These are phyloP conservation scores for Garra rufa DNA, from an alignment of 2,113 vertebrate species.

Conservation along the genomic window DNA sequence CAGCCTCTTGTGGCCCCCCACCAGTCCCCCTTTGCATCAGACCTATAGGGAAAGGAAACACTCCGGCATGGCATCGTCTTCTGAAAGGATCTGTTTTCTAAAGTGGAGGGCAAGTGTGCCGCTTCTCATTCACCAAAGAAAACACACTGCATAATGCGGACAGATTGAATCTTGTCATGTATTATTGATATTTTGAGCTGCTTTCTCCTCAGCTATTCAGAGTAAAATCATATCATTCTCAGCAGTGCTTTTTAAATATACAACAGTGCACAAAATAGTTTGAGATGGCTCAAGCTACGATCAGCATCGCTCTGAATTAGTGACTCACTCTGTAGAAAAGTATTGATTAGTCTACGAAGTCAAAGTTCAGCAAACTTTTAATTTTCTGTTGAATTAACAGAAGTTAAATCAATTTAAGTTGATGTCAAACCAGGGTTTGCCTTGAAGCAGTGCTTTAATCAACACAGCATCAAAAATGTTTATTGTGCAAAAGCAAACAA, in stretches of 20 bases:
- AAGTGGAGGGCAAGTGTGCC: conserved; percentile 25
- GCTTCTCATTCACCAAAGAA: conserved; percentile 38
- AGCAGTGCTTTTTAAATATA: background rate
- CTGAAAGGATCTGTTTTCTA: conserved; percentile 47
- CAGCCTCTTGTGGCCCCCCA: conserved; percentile 36
- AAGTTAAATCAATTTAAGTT: background rate
- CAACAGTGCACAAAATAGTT: conserved; percentile 22
- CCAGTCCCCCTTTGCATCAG: conserved; percentile 6
- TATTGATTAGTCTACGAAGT: conserved; percentile 2
- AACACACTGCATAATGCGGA: conserved; percentile 28
- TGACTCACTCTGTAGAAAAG: background rate
- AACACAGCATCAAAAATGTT: background rate
- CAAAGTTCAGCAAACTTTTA: background rate
- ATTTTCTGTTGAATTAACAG: background rate
- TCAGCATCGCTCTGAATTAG: background rate
- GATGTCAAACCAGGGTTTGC: background rate
- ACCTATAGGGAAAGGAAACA: conserved; percentile 37
- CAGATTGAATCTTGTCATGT: conserved; percentile 53
- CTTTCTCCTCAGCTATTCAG: conserved; percentile 38
- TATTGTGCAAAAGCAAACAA: background rate
- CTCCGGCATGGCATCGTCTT: background rate
- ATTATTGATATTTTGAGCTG: conserved; percentile 47
- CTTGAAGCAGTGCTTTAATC: background rate
- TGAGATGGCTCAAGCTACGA: background rate
- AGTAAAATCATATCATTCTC: conserved; percentile 25